Base-by-base conservation (phyloP, 2,113 vertebrate genomes). In the Lathamus discolor region DNA sequence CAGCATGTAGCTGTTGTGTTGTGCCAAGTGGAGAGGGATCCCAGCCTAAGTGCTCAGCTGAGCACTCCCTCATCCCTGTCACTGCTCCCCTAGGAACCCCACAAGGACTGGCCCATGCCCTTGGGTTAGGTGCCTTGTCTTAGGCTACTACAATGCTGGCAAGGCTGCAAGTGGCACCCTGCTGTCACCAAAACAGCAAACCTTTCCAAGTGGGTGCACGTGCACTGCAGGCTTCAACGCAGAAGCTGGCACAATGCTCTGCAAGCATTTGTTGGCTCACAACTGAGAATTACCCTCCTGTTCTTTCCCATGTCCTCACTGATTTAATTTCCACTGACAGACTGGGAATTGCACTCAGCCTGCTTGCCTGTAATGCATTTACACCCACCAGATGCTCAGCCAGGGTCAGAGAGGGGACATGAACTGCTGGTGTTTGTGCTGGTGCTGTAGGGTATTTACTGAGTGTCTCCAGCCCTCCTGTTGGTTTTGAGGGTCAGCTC, bases 281-380 rank as follows among this genome's bases (percentile, higher is more conserved):
- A 75, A 15, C 89, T 90, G 27, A 79, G 91, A 88, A 78, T 44
- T 86, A 46, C 73, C 66, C 83, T 94, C 92, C 80, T 90, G 73
- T 15, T 93, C 62, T 59, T 90, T 88, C 57, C 79, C 25, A 3
- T 90, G 93, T 93, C 86, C 88, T 93, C 35, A 5, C 51, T 88
- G 85, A 92, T 90, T 63, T 83, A 67, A 96, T 93, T 94, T 81
- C 64, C 68, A 66, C 59, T 35, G 92, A 37, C 66, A 84, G 70
- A 33, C 48, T 92, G 94, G 93, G 92, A 86, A 70, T 39, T 83
- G 83, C 79, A 17, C 83, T 77, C 85, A n/a, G 79, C 85, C 81
- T 80, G 68, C 68, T 44, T 35, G 79, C 82, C 83, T 48, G 23
- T 88, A 83, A 96, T 78, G 68, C 77, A 86, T 69, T 92, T 83